phyloP scores from a whole-genome alignment of 2,888 invertebrate species.

The Hydrotaea diabolus region DNA sequence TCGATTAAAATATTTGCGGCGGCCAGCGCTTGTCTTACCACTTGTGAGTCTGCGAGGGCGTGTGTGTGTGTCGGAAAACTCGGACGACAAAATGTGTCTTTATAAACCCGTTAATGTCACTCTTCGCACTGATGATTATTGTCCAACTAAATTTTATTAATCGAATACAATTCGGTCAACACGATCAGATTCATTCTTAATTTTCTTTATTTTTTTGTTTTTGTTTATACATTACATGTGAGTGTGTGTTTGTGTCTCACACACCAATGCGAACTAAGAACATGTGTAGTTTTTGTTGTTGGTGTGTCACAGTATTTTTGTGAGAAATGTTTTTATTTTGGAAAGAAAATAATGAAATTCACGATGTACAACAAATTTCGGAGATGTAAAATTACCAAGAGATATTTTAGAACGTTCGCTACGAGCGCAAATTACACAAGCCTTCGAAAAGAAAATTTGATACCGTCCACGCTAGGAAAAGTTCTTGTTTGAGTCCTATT shows the following conservation, averaged over 20 bases:
- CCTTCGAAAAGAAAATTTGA: too few species aligned
- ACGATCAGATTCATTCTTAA: background rate
- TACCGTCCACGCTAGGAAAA: too few species aligned
- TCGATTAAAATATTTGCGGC: background rate
- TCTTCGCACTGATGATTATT: slow-evolving; percentile 54
- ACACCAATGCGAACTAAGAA: background rate
- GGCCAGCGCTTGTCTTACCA: background rate
- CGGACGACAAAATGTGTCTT: slow-evolving; percentile 1
- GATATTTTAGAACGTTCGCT: too few species aligned
- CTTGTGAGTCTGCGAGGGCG: too few species aligned
- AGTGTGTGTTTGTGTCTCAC: background rate
- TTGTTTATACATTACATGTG: too few species aligned
- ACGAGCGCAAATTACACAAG: too few species aligned
- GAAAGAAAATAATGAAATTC: background rate
- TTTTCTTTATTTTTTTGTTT: background rate
- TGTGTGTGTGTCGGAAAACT: background rate
- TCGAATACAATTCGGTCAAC: slow-evolving; percentile 25
- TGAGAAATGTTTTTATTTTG: background rate
- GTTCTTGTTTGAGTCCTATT: too few species aligned
- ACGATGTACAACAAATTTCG: background rate
- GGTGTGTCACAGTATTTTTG: background rate
- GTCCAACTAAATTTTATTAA: slow-evolving; percentile 59
- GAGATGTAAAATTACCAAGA: background rate
- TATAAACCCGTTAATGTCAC: slow-evolving; percentile 62
- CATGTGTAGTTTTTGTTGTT: background rate